A percentile compares a stretch with the other conserved stretches of the same genome.
These are phyloP conservation scores for Heliconius congener DNA, from an alignment of 1,140 invertebrate genomes.

Conservation along the genomic window DNA sequence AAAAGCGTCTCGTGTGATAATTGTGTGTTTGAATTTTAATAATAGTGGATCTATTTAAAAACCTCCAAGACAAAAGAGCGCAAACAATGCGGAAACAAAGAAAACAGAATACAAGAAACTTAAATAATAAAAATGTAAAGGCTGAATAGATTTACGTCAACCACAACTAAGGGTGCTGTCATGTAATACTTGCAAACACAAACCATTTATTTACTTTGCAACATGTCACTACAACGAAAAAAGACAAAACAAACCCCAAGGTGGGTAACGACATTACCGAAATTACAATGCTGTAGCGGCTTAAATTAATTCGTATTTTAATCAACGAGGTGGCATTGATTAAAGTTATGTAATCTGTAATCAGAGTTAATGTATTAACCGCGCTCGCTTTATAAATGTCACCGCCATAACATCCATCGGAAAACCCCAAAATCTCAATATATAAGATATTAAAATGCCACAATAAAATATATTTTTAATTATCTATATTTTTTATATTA, in stretches of 20 bases:
- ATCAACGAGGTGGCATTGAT: conserved; percentile 31
- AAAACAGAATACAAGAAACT: conserved; percentile 14
- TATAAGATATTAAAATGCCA: not conserved
- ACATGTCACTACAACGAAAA: not conserved
- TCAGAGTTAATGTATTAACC: conserved; percentile 37
- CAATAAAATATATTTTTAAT: not conserved
- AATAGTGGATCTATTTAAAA: conserved; percentile 10
- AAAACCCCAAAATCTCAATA: not conserved
- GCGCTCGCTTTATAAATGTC: conserved; percentile 28
- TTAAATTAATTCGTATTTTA: conserved; percentile 30
- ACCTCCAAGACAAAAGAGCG: conserved; percentile 6
- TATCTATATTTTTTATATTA: not conserved
- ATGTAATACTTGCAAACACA: not conserved
- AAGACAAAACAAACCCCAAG: not conserved
- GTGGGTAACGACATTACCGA: conserved; percentile 18
- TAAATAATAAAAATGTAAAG: conserved; percentile 9
- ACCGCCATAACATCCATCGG: not conserved
- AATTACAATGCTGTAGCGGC: conserved; percentile 29
- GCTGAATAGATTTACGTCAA: conserved; percentile 8
- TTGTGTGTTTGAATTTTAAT: not conserved
- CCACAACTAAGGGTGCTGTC: not conserved
- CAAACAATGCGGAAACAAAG: conserved; percentile 9
- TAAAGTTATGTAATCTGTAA: conserved; percentile 34
- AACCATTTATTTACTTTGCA: not conserved
- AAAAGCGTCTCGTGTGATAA: conserved; percentile 2